Percentiles rank a stretch among this genome's conserved stretches.
Conservation (phyloP, 2,113 vertebrate species). For the Salvelinus fontinalis region DNA sequence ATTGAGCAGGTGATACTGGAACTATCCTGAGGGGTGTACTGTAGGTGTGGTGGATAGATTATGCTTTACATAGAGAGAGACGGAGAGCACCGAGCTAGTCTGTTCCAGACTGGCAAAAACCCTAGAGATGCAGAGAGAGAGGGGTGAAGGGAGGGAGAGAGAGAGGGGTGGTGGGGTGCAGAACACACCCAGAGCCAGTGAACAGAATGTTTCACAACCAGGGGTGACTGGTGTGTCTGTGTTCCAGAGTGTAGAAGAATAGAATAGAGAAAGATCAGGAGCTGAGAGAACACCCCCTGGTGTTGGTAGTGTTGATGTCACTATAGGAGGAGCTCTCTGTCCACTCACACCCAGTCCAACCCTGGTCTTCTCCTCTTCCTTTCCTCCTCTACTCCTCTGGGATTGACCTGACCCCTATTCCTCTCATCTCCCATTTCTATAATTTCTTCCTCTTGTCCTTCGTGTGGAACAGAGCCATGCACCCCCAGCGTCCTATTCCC, state of each 20-base stretch:
- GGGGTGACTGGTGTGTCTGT: slow-evolving; percentile 50
- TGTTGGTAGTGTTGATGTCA: background rate
- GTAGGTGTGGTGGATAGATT: slow-evolving; percentile 30
- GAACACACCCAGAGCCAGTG: slow-evolving; percentile 9
- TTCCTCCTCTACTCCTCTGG: slow-evolving; percentile 1
- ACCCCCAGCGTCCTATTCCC: slow-evolving; percentile 67
- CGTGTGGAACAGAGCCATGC: slow-evolving; percentile 51
- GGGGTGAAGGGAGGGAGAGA: too few relatives aligned
- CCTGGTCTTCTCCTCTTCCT: slow-evolving; percentile 1
- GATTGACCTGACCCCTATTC: background rate
- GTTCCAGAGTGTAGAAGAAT: slow-evolving; percentile 43
- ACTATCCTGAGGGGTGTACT: slow-evolving; percentile 35
- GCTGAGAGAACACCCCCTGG: slow-evolving; percentile 13
- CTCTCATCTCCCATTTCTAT: too few relatives aligned
- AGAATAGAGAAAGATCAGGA: slow-evolving; percentile 48
- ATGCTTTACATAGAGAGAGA: slow-evolving; percentile 36
- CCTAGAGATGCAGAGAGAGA: too few relatives aligned
- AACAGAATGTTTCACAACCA: slow-evolving; percentile 19
- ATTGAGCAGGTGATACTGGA: slow-evolving; percentile 38
- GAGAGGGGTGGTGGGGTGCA: background rate
- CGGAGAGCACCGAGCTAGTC: slow-evolving; percentile 6
- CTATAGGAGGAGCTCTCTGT: slow-evolving; percentile 51
- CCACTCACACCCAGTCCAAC: background rate
- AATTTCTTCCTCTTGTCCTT: background rate
- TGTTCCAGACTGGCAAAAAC: too few relatives aligned